Base-by-base conservation (phyloP, 2,888 invertebrate species). In the Diabrotica balteata region DNA sequence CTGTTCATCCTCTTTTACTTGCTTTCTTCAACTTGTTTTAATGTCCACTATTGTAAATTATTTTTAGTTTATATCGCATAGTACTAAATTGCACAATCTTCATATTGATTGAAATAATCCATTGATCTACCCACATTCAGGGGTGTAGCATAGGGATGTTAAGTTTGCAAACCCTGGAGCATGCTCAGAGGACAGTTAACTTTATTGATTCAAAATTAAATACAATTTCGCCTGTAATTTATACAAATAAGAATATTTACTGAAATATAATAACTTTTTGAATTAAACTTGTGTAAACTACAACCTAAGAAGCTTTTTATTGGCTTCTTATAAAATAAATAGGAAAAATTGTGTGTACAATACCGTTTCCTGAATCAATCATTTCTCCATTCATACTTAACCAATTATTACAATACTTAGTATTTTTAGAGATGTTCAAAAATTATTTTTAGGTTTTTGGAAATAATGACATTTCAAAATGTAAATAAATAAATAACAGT, bases 61-160 rank as follows among this genome's bases (percentile, higher is more conserved):
- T 51, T 51, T 63, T 50, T 46, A 63, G 51, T 57, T 51, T 58
- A 62, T 52, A 52, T 65, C 62, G 32, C 52, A 68, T 58, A 59
- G 72, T 68, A 69, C 66, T 47, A 66, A 65, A 64, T 65, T 71
- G 73, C 75, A 77, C 76, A 72, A 73, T 77, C 75, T 72, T 77
- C 72, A 75, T 80, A 81, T 81, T 80, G 80, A 81, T 80, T 78
- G 75, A 54, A 74, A 74, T 77, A 78, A 79, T 78, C 79, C 80
- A 81, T 81, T 81, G 80, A 80, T 81, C 78, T 74, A 78, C 78
- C 77, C 70, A 67, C 70, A 67, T 65, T 67, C 59, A 70, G 79
- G 79, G 79, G 79, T 79, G 80, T 77, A 78, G 76, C 76, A 76
- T 76, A 74, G 77, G 79, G 79, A 74, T 76, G 72, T 60, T 66